A percentile compares a stretch with the other conserved stretches of the same genome.
These are phyloP conservation scores for Hydrophis major DNA, from an alignment of 2,797 vertebrate genomes.

Conservation along the genomic window DNA sequence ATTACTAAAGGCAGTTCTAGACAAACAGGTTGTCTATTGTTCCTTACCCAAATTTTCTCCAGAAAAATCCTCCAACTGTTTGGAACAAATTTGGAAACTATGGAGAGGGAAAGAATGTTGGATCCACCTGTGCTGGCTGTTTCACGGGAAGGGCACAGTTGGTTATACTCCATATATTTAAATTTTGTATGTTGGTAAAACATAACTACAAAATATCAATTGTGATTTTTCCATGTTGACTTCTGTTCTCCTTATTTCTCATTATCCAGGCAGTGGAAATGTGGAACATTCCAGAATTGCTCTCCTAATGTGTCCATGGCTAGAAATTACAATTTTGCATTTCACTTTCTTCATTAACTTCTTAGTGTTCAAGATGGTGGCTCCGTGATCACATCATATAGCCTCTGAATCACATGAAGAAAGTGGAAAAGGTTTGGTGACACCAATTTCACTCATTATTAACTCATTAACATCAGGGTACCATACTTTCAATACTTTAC, in stretches of 20 bases:
- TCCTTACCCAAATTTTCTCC: background rate
- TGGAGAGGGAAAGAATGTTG: background rate
- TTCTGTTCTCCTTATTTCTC: background rate
- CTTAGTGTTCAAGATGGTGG: background rate
- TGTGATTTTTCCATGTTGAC: background rate
- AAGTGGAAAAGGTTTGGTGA: background rate
- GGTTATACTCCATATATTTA: background rate
- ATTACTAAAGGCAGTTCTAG: background rate
- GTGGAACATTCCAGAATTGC: background rate
- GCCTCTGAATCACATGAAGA: background rate
- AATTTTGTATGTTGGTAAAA: background rate
- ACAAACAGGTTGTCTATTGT: background rate
- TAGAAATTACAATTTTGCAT: background rate
- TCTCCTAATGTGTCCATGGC: background rate
- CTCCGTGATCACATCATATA: background rate
- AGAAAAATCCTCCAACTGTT: background rate
- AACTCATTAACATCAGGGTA: background rate
- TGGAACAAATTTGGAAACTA: background rate
- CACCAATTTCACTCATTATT: background rate
- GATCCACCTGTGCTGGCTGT: background rate
- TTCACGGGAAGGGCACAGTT: background rate
- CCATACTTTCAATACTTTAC: background rate
- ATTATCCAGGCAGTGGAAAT: background rate
- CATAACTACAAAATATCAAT: background rate
- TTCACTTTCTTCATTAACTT: background rate